A percentile compares a stretch with the other conserved stretches of the same genome.
Evolutionary conservation across 2,113 vertebrate species (phyloP).

Genomic region (Embiotoca jacksoni): DNA sequence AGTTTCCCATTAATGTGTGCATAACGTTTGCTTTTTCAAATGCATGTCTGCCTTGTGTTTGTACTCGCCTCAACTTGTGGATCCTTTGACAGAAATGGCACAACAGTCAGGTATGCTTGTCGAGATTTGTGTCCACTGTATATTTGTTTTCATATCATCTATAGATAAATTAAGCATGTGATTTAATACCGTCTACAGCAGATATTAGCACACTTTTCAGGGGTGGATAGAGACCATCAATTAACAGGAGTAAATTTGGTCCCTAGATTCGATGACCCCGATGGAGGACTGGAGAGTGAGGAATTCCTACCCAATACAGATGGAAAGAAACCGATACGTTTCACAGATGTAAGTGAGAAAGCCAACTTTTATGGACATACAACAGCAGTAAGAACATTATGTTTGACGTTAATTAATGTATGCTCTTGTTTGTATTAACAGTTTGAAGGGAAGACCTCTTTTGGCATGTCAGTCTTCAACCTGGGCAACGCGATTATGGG

Average conservation of each 20-base stretch:
- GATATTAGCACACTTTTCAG: constrained; percentile 8
- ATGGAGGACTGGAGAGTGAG: constrained; percentile 84
- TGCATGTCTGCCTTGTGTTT: constrained; percentile 82
- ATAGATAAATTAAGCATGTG: neutral
- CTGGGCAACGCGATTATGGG: constrained; percentile 99
- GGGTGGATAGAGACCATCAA: neutral
- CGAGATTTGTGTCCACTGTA: neutral
- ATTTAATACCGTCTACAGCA: neutral
- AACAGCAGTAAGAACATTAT: neutral
- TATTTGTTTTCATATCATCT: neutral
- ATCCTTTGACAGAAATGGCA: constrained; percentile 79
- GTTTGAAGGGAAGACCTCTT: constrained; percentile 98
- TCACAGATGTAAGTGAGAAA: constrained; percentile 89
- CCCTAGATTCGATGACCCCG: constrained; percentile 88
- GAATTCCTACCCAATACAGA: constrained; percentile 88
- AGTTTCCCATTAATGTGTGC: constrained; percentile 21
- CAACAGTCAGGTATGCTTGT: constrained; percentile 79
- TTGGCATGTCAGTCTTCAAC: constrained; percentile 99
- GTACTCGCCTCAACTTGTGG: constrained; percentile 65
- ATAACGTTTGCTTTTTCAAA: constrained; percentile 59
- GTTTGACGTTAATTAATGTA: neutral
- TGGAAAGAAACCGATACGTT: constrained; percentile 89
- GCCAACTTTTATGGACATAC: neutral
- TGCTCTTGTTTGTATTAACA: constrained; percentile 63
- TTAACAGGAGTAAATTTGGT: constrained; percentile 5